Conservation (phyloP, 2,113 vertebrate species). For the Eidolon helvum region DNA sequence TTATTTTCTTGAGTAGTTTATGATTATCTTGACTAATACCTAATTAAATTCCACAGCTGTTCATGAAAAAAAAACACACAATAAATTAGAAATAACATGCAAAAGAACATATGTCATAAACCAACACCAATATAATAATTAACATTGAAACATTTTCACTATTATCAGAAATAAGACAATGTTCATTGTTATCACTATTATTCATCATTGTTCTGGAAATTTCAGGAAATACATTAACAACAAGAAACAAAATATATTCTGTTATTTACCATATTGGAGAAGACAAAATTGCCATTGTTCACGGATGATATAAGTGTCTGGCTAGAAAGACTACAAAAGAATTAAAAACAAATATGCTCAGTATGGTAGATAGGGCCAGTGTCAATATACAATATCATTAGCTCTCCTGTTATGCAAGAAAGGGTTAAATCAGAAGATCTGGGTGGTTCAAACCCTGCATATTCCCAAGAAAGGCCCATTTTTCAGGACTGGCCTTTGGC, state of each 20-base stretch:
- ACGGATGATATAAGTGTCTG: not conserved
- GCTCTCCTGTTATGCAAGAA: not conserved
- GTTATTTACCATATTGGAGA: not conserved
- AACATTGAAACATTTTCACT: not conserved
- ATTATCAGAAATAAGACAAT: not conserved
- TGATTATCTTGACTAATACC: not conserved
- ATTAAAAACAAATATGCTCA: not conserved
- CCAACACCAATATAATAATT: not conserved
- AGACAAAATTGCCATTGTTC: not conserved
- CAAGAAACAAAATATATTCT: not conserved
- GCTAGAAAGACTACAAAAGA: not conserved
- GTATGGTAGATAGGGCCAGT: not conserved
- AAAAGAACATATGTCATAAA: not conserved
- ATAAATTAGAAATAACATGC: not conserved
- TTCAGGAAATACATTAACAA: not conserved
- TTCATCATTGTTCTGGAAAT: not conserved
- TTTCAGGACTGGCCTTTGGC: not conserved
- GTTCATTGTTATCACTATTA: not conserved
- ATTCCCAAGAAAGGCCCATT: not conserved
- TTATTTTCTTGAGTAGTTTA: not conserved
- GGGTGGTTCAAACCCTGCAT: not conserved
- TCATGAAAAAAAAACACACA: not conserved
- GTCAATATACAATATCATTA: not conserved
- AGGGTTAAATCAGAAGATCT: not conserved
- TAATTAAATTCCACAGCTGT: not conserved